Evolutionary conservation across 2,113 vertebrate genomes (phyloP), one percentile per base, ranked within the genome.

Genomic region (Rana temporaria): DNA sequence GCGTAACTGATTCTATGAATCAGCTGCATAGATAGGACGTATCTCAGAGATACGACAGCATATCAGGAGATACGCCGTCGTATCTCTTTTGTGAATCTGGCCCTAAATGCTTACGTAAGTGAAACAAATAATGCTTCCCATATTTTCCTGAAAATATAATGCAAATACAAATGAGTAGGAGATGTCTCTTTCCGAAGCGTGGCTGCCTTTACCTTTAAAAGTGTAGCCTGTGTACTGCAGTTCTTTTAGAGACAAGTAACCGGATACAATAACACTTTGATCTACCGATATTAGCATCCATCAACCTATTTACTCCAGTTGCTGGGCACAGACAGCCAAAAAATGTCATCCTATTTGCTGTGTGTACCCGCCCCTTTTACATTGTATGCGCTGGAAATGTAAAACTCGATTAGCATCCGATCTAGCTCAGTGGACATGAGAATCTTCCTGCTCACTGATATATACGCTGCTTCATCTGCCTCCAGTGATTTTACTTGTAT

Each of bases 331-430:
- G 20, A 24, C 22, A 68, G 20, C 52, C 48, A 66, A 67, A 66
- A 66, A 56, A 65, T 55, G 52, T 78, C 52, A 67, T 42, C 52
- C 56, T 48, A 24, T 71, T 26, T 24, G 12, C 30, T 14, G 67
- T 32, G 22, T 22, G 18, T 48, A 57, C 56, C 32, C 19, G 20
- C 53, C 30, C 64, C 42, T 66, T 57, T 79, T 68, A 69, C 55
- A 65, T 79, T 32, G n/a, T 24, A 60, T 60, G n/a, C 56, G 34
- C 65, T 57, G 32, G 53, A 20, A 15, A 68, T 79, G 77, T 79
- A 67, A 67, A 52, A 67, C 77, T 79, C 53, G 42, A 79, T 79
- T 68, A 68, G 52, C 65, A 68, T 79, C 77, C 59, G 77, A 79
- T 74, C 20, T 59, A 75, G 72, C 56, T 75, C 72, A 75, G 56